phyloP scores from a whole-genome alignment of 2,113 vertebrate species.

The Tapirus terrestris region DNA sequence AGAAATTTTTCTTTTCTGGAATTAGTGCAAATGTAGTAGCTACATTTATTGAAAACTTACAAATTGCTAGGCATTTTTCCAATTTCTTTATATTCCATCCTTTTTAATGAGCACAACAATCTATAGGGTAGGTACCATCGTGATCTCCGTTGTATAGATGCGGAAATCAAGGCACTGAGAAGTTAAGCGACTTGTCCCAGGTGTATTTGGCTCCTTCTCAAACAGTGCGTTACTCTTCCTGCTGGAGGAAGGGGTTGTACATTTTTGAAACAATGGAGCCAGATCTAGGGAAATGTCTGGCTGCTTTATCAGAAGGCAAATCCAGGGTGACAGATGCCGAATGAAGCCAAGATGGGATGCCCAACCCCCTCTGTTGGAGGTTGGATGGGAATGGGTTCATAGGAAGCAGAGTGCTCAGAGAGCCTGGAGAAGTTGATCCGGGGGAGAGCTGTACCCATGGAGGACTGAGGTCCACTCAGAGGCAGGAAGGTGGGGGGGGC shows the following conservation, averaged over 20 bases:
- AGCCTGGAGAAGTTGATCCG: not conserved
- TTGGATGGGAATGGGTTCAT: accelerated
- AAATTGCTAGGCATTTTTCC: not conserved
- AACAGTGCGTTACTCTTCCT: not conserved
- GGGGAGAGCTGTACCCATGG: not conserved
- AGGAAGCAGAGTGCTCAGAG: not conserved
- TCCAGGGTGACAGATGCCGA: not conserved
- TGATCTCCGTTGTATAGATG: not conserved
- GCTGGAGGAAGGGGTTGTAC: not conserved
- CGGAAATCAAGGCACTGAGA: not conserved
- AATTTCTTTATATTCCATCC: not conserved
- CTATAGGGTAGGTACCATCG: not conserved
- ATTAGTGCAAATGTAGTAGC: not conserved
- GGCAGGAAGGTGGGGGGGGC: not conserved
- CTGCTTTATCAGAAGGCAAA: not conserved
- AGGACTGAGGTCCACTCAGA: not conserved
- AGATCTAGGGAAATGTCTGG: not conserved
- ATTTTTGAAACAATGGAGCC: not conserved
- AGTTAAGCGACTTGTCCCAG: not conserved
- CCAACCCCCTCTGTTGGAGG: not conserved
- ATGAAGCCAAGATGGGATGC: not conserved
- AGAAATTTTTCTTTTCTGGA: not conserved
- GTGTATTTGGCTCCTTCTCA: not conserved
- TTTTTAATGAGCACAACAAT: not conserved
- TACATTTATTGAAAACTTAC: not conserved